Percentiles rank a stretch among this genome's conserved stretches.
Evolutionary conservation across 1,140 invertebrate genomes (phyloP).

Genomic region (Ectropis grisescens): DNA sequence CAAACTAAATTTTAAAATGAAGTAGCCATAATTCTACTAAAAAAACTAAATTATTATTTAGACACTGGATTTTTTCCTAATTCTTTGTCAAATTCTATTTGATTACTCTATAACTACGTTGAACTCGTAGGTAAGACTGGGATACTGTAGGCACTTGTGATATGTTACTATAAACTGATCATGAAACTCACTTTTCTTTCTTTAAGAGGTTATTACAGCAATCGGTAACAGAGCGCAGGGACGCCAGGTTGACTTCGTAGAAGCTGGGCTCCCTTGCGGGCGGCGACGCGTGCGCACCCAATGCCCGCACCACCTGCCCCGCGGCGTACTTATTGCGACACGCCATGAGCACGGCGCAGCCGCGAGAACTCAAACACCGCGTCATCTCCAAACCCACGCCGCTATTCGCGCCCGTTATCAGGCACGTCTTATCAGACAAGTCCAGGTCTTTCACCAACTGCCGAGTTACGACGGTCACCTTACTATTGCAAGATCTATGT

Average conservation of each 20-base stretch:
- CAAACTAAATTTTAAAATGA: too few relatives aligned
- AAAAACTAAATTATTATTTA: too few relatives aligned
- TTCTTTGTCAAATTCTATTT: too few relatives aligned
- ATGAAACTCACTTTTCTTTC: constrained; percentile 27
- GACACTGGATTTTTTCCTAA: too few relatives aligned
- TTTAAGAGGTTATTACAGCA: constrained; percentile 31
- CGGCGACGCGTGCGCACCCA: too few relatives aligned
- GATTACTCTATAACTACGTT: too few relatives aligned
- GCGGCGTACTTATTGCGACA: constrained; percentile 49
- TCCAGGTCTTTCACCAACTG: constrained; percentile 85
- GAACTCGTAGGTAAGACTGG: too few relatives aligned
- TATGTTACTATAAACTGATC: too few relatives aligned
- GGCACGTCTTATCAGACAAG: constrained; percentile 81
- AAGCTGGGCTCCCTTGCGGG: constrained; percentile 23
- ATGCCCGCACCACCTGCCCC: constrained; percentile 21
- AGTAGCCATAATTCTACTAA: too few relatives aligned
- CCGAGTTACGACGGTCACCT: too few relatives aligned
- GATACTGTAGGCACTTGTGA: too few relatives aligned
- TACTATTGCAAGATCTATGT: too few relatives aligned
- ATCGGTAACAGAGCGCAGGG: constrained; percentile 41
- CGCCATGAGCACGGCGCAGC: constrained; percentile 75
- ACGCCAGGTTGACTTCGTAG: constrained; percentile 41
- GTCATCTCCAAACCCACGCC: constrained; percentile 95
- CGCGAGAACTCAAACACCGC: constrained; percentile 83
- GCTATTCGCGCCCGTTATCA: constrained; percentile 91